A percentile compares a stretch with the other conserved stretches of the same genome.
These are phyloP conservation scores for Tapirus indicus DNA, from an alignment of 2,797 vertebrate genomes.

Conservation along the genomic window DNA sequence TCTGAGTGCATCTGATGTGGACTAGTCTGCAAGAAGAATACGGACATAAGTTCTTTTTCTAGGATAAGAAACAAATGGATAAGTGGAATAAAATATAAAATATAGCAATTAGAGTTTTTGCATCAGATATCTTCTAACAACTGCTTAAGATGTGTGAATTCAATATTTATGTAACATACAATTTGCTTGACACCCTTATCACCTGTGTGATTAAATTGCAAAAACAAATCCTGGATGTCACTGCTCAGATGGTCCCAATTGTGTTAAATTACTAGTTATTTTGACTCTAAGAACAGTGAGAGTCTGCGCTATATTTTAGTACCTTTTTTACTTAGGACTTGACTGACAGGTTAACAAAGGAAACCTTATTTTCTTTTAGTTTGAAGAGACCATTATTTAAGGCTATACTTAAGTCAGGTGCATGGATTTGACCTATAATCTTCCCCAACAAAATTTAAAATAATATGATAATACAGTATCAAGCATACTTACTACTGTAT, in stretches of 20 bases:
- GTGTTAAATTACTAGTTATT: conserved; percentile 61
- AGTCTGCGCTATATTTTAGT: not conserved
- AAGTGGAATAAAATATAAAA: conserved; percentile 44
- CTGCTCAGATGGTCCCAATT: conserved; percentile 31
- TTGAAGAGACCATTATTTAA: conserved; percentile 56
- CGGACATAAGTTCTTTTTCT: conserved; percentile 56
- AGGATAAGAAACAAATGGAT: conserved; percentile 25
- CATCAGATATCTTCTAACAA: conserved; percentile 21
- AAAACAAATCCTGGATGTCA: conserved; percentile 50
- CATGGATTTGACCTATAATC: not conserved
- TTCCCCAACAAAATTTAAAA: conserved; percentile 18
- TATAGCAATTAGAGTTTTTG: conserved; percentile 48
- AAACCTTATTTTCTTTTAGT: conserved; percentile 37
- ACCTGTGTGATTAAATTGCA: conserved; percentile 41
- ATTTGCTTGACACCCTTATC: conserved; percentile 43
- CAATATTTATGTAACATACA: conserved; percentile 17
- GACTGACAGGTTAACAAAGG: conserved; percentile 38
- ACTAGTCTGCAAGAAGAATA: conserved; percentile 30
- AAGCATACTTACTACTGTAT: conserved; percentile 3
- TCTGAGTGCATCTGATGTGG: not conserved
- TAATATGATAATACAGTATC: conserved; percentile 20
- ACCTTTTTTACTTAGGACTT: conserved; percentile 45
- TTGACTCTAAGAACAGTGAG: conserved; percentile 34
- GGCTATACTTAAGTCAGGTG: conserved; percentile 7
- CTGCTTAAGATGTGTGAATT: conserved; percentile 42